These are phyloP conservation scores for Sander lucioperca DNA, from an alignment of 2,113 vertebrate genomes.

Conservation along the genomic window DNA sequence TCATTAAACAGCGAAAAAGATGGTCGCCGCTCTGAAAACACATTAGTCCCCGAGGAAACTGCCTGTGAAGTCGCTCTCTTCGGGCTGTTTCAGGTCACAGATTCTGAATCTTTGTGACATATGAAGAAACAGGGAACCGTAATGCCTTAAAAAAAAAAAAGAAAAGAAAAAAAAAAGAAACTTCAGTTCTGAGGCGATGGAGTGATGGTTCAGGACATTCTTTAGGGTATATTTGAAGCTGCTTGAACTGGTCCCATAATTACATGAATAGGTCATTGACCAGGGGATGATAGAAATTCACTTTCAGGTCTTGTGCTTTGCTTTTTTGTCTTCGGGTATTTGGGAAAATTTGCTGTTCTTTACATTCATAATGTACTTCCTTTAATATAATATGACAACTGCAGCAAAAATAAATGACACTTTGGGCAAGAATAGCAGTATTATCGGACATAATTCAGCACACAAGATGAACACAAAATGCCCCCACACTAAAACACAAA, in stretches of 20 bases:
- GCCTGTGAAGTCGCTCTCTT: slow-evolving; percentile 79
- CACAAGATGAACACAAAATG: slow-evolving; percentile 37
- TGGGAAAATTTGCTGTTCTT: slow-evolving; percentile 57
- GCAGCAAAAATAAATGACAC: slow-evolving; percentile 25
- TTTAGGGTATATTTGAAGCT: slow-evolving; percentile 77
- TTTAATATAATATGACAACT: slow-evolving; percentile 49
- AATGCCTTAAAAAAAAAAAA: slow-evolving; percentile 44
- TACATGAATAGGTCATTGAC: slow-evolving; percentile 79
- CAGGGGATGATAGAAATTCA: slow-evolving; percentile 56
- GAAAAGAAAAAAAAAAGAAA: not conserved
- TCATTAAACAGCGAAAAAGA: slow-evolving; percentile 82
- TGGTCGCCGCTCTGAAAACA: slow-evolving; percentile 80
- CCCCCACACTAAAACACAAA: slow-evolving; percentile 7
- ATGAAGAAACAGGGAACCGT: slow-evolving; percentile 64
- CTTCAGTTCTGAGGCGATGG: slow-evolving; percentile 49
- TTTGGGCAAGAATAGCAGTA: slow-evolving; percentile 25
- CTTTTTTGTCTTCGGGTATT: slow-evolving; percentile 58
- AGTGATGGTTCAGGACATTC: slow-evolving; percentile 60
- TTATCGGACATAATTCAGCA: slow-evolving; percentile 47
- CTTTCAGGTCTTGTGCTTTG: slow-evolving; percentile 58
- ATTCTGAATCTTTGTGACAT: slow-evolving; percentile 77
- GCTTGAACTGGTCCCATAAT: slow-evolving; percentile 82
- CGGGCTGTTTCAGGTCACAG: slow-evolving; percentile 77
- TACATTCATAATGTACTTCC: slow-evolving; percentile 32
- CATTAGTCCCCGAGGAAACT: slow-evolving; percentile 80